Percentiles rank a stretch among this genome's conserved stretches.
Conservation (phyloP, 2,888 invertebrate species). For the Muschampia plurimacula region DNA sequence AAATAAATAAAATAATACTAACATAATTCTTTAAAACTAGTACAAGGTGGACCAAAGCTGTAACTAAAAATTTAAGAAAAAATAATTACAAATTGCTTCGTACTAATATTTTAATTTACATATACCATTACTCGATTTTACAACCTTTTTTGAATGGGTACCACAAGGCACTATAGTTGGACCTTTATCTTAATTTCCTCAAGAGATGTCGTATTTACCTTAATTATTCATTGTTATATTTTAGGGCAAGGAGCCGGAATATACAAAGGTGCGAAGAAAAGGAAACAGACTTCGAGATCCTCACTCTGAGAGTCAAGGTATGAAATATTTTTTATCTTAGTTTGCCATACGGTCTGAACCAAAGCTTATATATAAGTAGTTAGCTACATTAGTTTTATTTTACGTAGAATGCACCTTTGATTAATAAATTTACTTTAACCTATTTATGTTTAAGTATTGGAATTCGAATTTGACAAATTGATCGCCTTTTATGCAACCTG, state of each 20-base stretch:
- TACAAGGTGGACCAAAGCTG: too few relatives aligned
- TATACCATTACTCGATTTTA: neutral
- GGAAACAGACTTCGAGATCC: slow-evolving; percentile 91
- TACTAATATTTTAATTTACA: neutral
- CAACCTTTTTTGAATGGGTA: neutral
- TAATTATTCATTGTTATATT: slow-evolving; percentile 42
- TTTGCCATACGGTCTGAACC: slow-evolving; percentile 49
- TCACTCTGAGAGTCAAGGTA: slow-evolving; percentile 94
- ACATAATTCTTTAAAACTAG: neutral
- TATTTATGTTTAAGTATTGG: slow-evolving; percentile 77
- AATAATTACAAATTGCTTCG: neutral
- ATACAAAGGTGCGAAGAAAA: slow-evolving; percentile 94
- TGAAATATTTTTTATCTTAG: slow-evolving; percentile 38
- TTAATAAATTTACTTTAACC: slow-evolving; percentile 75
- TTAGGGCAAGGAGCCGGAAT: slow-evolving; percentile 92
- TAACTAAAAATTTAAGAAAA: neutral
- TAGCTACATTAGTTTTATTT: slow-evolving; percentile 78
- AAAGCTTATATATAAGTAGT: slow-evolving; percentile 77
- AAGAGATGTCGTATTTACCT: too few relatives aligned
- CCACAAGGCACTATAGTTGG: slow-evolving; percentile 13
- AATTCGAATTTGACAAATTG: slow-evolving; percentile 80
- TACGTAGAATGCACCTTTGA: slow-evolving; percentile 80
- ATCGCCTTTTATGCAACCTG: slow-evolving; percentile 85
- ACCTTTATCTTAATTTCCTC: neutral
- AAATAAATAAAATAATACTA: too few relatives aligned